A percentile compares a stretch with the other conserved stretches of the same genome.
These are phyloP conservation scores for Gila robusta DNA, from an alignment of 2,797 vertebrate species.

Conservation along the genomic window DNA sequence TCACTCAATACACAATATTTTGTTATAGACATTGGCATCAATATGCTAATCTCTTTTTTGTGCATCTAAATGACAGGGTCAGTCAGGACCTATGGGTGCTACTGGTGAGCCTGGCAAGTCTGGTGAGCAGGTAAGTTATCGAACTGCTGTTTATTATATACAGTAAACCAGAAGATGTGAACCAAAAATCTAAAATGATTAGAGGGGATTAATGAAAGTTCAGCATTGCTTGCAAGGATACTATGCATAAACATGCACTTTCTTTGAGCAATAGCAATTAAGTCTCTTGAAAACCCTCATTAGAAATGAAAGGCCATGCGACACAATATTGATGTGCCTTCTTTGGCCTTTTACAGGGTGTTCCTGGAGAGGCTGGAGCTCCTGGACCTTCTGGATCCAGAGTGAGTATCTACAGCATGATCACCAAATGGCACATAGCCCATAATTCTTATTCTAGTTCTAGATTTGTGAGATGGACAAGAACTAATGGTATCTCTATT, in stretches of 20 bases:
- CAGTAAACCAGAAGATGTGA: background rate
- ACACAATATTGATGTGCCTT: constrained; percentile 20
- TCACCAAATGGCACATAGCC: background rate
- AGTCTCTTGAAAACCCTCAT: background rate
- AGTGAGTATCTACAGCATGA: constrained; percentile 80
- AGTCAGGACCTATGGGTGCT: constrained; percentile 86
- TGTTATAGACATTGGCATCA: background rate
- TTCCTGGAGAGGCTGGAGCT: constrained; percentile 89
- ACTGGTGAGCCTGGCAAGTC: constrained; percentile 87
- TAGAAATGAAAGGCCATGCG: background rate
- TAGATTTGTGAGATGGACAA: background rate
- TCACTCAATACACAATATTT: background rate
- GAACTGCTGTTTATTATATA: background rate
- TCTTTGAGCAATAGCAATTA: background rate
- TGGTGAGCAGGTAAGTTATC: constrained; percentile 86
- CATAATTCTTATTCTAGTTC: background rate
- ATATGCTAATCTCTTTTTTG: constrained; percentile 23
- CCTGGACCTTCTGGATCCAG: constrained; percentile 87
- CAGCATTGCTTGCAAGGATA: background rate
- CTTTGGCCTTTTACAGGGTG: constrained; percentile 79
- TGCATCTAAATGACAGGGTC: constrained; percentile 77
- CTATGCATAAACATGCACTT: background rate
- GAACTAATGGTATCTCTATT: constrained; percentile 6
- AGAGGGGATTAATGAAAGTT: background rate
- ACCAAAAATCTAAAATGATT: background rate